phyloP scores from a whole-genome alignment of 2,888 invertebrate genomes.

The Hyalella azteca region DNA sequence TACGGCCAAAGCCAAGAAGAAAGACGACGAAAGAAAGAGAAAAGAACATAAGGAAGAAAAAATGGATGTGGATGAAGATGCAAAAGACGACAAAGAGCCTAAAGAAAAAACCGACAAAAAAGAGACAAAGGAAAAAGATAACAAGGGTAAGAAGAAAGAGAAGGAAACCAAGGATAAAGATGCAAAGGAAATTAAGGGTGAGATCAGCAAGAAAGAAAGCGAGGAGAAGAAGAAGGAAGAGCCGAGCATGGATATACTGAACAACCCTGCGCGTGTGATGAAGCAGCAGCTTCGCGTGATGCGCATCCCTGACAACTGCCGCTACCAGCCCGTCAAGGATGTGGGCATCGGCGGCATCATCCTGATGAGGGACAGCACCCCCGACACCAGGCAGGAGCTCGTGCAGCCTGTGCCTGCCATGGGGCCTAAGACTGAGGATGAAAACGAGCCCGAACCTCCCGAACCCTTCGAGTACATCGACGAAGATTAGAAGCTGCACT shows the following conservation, averaged over 20 bases:
- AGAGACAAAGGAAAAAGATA: slow-evolving; percentile 63
- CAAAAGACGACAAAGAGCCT: slow-evolving; percentile 79
- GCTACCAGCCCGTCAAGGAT: slow-evolving; percentile 88
- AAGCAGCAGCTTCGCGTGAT: slow-evolving; percentile 81
- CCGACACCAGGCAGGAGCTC: slow-evolving; percentile 71
- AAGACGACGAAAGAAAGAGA: slow-evolving; percentile 75
- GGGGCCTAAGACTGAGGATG: slow-evolving; percentile 76
- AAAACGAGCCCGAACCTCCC: slow-evolving; percentile 95
- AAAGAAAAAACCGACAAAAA: slow-evolving; percentile 69
- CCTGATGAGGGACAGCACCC: slow-evolving; percentile 85
- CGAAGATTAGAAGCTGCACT: slow-evolving; percentile 63
- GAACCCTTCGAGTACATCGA: slow-evolving; percentile 97
- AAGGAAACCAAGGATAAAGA: slow-evolving; percentile 64
- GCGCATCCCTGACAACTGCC: slow-evolving; percentile 78
- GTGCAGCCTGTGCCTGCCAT: slow-evolving; percentile 61
- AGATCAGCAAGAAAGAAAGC: slow-evolving; percentile 64
- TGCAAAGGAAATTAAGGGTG: slow-evolving; percentile 62
- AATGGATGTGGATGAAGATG: slow-evolving; percentile 76
- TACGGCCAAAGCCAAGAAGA: slow-evolving; percentile 87
- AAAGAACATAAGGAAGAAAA: slow-evolving; percentile 70
- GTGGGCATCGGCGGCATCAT: slow-evolving; percentile 94
- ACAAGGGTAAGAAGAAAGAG: slow-evolving; percentile 65
- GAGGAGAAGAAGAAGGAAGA: slow-evolving; percentile 72
- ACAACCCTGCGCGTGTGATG: slow-evolving; percentile 93
- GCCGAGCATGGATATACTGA: slow-evolving; percentile 86